These are phyloP conservation scores for Ectemnius cavifrons DNA, from an alignment of 2,888 invertebrate species.

Conservation along the genomic window DNA sequence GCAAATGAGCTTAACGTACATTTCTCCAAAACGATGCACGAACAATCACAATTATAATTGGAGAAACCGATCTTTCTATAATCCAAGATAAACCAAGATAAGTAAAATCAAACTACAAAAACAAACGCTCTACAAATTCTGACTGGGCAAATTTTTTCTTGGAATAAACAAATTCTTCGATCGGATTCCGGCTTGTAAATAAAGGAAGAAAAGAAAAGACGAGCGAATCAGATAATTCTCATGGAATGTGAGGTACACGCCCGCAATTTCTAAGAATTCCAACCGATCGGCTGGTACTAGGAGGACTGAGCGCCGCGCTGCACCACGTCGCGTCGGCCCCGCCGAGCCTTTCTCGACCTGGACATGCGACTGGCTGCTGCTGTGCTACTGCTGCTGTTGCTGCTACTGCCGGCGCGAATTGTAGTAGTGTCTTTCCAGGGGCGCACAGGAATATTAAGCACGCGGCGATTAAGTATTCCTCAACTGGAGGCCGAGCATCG, in stretches of 20 bases:
- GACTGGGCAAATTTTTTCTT: too few species aligned
- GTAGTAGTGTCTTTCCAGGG: constrained; percentile 51
- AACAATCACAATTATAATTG: too few species aligned
- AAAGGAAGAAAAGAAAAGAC: neutral
- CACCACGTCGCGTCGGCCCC: constrained; percentile 24
- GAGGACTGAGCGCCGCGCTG: neutral
- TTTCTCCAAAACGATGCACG: too few species aligned
- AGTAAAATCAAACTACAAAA: too few species aligned
- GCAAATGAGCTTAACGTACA: too few species aligned
- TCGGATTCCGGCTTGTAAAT: neutral
- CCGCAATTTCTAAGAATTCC: constrained; percentile 44
- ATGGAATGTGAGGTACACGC: constrained; percentile 14
- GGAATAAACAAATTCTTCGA: too few species aligned
- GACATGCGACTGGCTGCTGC: constrained; percentile 44
- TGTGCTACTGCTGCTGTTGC: constrained; percentile 24
- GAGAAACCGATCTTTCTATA: too few species aligned
- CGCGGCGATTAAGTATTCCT: constrained; percentile 54
- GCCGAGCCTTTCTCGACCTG: constrained; percentile 53
- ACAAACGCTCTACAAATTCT: too few species aligned
- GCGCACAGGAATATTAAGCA: constrained; percentile 51
- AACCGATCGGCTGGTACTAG: neutral
- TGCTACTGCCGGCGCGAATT: constrained; percentile 30
- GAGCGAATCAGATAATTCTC: constrained; percentile 14
- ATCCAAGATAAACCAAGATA: too few species aligned
- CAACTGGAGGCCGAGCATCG: constrained; percentile 44